Evolutionary conservation across 1,140 invertebrate genomes (phyloP), one percentile per base, ranked within the genome.

Genomic region (Acromyrmex heyeri): DNA sequence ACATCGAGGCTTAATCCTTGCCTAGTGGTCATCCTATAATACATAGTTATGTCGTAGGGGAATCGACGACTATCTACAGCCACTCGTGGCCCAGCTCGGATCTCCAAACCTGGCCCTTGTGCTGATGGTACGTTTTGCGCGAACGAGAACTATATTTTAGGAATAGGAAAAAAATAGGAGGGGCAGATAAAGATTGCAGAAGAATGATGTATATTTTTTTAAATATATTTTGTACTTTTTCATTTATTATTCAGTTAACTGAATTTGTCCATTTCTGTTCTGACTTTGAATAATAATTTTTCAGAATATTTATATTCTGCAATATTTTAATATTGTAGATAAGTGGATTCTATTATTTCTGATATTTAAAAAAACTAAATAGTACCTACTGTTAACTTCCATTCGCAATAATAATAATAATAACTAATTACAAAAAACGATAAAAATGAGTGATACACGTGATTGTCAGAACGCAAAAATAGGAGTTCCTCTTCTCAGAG

Each of bases 1-100:
- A 87, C 89, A 91, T 88, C 86, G 87, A 81, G 77, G 62, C 86
- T 91, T 91, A 91, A 90, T 91, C 88, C 86, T 82, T 50, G 85
- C 83, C 83, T 78, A 78, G 83, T 85, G 83, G 75, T 85, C 83
- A 64, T 78, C 75, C 83, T 85, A 85, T 77, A 77, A 85, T 78
- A 79, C 75, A 62, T 65, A 85, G 83, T 85, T 85, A 85, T 85
- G 73, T 85, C 61, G 72, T 27, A 83, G 79, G 57, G 69, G 83
- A 79, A 85, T 85, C 87, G 30, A 55, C 87, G 30, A 87, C 55
- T 75, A 83, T 83, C 69, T 50, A 67, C 69, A 61, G 12, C 69
- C 79, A 55, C 55, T 83, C 38, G 69, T 75, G 79, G 53, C 53
- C 27, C 65, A 38, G 65, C 64, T 57, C 50, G 64, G 21, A 38